Evolutionary conservation across 2,888 invertebrate genomes (phyloP), one percentile per base, ranked within the genome.

Genomic region (Smittia aterrima): DNA sequence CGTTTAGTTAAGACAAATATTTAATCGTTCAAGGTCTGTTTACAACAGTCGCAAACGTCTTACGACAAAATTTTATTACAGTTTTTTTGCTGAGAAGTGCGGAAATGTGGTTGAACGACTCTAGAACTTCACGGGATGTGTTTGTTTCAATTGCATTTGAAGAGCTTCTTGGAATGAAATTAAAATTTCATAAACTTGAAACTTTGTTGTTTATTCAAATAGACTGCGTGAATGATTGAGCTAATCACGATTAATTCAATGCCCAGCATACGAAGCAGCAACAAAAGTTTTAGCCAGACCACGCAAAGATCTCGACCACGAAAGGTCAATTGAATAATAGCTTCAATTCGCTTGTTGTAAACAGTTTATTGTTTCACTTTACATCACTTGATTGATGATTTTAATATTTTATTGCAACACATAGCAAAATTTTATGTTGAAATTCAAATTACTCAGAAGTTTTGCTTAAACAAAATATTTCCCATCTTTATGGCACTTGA

Each of bases 281-380:
- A 47, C 16, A 47, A 47, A 7, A 47, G 16, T 32, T 11, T 13
- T 47, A 16, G 6, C 47, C 16, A 16, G 4, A 47, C n/a, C n/a
- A 47, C 47, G 9, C 9, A 32, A 32, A 32, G 32, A 32, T 32
- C 32, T 6, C 47, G 16, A 11, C 22, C 9, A 58, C 20, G 58
- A 47, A 58, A 58, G 58, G 58, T 58, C 58, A 58, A 58, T 58
- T 58, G 58, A 22, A 58, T 58, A 58, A 58, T 47, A 16, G 16
- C 16, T 16, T 47, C 47, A 47, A 47, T n/a, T 47, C 16, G 47
- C 16, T n/a, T 47, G 47, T 16, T 47, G 47, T 47, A 47, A 47
- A 47, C 47, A 47, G n/a, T 47, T 16, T n/a, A 11, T 38, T 38
- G 11, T 38, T 11, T 38, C 38, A 38, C 38, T 47, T 47, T 47